Base-by-base conservation (phyloP, 2,797 vertebrate genomes). In the Cuculus canorus region DNA sequence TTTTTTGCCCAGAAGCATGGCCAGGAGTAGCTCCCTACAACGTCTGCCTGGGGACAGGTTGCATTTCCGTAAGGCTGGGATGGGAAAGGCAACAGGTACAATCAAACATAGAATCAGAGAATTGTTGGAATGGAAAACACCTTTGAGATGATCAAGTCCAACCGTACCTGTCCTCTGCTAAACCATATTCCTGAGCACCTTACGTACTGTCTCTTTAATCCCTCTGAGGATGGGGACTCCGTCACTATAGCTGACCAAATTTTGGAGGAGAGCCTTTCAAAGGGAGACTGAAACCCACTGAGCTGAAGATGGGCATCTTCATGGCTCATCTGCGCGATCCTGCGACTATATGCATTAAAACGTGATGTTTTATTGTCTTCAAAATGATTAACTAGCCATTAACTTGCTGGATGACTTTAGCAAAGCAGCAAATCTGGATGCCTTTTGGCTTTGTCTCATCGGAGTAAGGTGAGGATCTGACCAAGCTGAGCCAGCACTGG, bases 11-110 rank as follows among this genome's bases (percentile, higher is more conserved):
- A 33, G 27, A 78, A 82, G 6, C 54, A 81, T 83, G 54, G 37
- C 39, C 24, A 69, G 63, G 28, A 65, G 32, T 4, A 69, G 41
- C 28, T 86, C 53, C 27, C 22, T 54, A 27, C 33, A 60, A 7
- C 5, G 8, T 11, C 35, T 71, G 23, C 5, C 0, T 14, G 32
- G 13, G 37, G 61, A 37, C n/a, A 76, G 25, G 11, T 12, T 0
- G 0, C 7, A 7, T 59, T 85, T 70, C 37, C 0, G 0, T 28
- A 53, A 35, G 41, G 28, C 9, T 71, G 59, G n/a, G n/a, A 14
- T 48, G 45, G 63, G 50, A 72, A 68, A 72, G 32, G 52, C 53
- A 50, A 61, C n/a, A 70, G 37, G 3, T 56, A 11, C 15, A n/a
- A 63, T 27, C n/a, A 88, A 75, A 84, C 22, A 43, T 1, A 47